Conservation (phyloP, 2,797 vertebrate species). For the Hydrophis major region DNA sequence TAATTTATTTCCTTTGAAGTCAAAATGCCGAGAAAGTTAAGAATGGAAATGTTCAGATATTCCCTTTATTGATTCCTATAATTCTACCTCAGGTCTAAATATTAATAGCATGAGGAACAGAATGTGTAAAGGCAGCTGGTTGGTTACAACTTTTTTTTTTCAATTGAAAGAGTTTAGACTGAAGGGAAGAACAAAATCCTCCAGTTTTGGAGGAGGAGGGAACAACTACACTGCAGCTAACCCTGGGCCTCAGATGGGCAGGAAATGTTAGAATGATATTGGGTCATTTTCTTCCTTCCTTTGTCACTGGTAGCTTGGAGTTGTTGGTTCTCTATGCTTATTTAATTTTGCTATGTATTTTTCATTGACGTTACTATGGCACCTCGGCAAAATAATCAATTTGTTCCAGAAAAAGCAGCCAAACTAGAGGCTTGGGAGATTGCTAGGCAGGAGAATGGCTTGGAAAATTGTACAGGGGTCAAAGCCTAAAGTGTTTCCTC, state of each 20-base stretch:
- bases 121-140: conserved; percentile 1
- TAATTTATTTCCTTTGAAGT: conserved; percentile 29
- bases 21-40: conserved; percentile 39
- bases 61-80: background rate
- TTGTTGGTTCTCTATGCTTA: background rate
- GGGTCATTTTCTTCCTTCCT: background rate
- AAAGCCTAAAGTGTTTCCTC: background rate
- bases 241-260: background rate
- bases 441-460: background rate
- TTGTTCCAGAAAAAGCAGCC: background rate
- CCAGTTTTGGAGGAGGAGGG: background rate
- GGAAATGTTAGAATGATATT: background rate
- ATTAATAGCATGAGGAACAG: conserved; percentile 3
- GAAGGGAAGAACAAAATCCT: background rate
- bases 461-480: background rate
- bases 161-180: background rate
- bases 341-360: background rate
- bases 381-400: background rate
- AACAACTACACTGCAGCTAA: background rate
- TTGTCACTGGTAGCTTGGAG: background rate
- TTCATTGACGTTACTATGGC: background rate
- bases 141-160: background rate
- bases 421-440: background rate
- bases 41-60: conserved; percentile 28
- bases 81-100: background rate